Evolutionary conservation across 2,888 invertebrate genomes (phyloP).

Genomic region (Euproctis similis): DNA sequence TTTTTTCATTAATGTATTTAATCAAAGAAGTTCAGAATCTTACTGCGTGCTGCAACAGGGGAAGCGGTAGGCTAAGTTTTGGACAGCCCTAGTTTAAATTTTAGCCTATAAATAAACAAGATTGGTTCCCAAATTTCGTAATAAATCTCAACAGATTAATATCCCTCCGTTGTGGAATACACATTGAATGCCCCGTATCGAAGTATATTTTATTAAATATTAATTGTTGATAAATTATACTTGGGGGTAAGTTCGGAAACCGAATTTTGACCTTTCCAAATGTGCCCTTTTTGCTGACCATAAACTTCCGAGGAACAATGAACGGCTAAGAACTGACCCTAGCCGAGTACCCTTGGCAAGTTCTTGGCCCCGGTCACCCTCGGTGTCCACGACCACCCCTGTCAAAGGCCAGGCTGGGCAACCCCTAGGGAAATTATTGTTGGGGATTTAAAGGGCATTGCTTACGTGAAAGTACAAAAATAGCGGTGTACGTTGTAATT

Average conservation of each 20-base stretch:
- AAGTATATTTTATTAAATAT: constrained; percentile 41
- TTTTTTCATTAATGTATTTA: too few relatives aligned
- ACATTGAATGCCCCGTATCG: too few relatives aligned
- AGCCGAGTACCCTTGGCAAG: constrained; percentile 47
- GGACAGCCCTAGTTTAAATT: too few relatives aligned
- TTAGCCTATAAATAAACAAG: constrained; percentile 30
- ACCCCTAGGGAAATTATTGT: constrained; percentile 73
- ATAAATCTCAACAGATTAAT: constrained; percentile 41
- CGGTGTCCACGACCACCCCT: constrained; percentile 66
- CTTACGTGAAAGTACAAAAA: constrained; percentile 65
- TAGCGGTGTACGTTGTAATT: constrained; percentile 61
- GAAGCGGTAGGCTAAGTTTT: too few relatives aligned
- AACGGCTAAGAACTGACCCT: constrained; percentile 64
- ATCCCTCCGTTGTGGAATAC: constrained; percentile 31
- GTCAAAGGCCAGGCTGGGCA: constrained; percentile 65
- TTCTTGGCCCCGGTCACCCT: constrained; percentile 58
- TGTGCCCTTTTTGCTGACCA: constrained; percentile 67
- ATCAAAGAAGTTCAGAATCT: too few relatives aligned
- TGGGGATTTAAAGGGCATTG: constrained; percentile 76
- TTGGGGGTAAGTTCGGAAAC: constrained; percentile 37
- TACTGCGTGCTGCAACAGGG: too few relatives aligned
- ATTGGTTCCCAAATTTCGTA: constrained; percentile 33
- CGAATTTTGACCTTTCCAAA: constrained; percentile 52
- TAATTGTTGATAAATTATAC: constrained; percentile 59
- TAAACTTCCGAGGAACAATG: constrained; percentile 72